Evolutionary conservation across 2,113 vertebrate species (phyloP).

Genomic region (Phylloscopus trochilus): DNA sequence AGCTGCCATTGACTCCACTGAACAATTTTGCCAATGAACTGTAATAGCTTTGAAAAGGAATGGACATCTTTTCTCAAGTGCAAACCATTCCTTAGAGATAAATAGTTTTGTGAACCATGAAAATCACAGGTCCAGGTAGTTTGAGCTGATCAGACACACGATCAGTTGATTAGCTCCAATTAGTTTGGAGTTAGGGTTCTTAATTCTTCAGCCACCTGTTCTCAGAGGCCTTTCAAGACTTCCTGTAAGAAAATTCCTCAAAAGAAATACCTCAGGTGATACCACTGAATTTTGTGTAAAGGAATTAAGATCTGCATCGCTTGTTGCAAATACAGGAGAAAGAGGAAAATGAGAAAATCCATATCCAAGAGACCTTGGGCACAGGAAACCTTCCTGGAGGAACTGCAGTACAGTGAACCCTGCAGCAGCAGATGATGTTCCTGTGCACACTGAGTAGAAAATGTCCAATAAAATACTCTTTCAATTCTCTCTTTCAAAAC

Average conservation of each 20-base stretch:
- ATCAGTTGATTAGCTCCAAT: slow-evolving; percentile 28
- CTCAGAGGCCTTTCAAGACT: not conserved
- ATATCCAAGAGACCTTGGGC: not conserved
- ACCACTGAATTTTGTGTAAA: not conserved
- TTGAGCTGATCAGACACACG: not conserved
- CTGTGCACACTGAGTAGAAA: not conserved
- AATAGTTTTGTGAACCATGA: not conserved
- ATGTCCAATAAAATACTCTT: not conserved
- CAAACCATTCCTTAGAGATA: not conserved
- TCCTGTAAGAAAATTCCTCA: not conserved
- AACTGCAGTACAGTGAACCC: not conserved
- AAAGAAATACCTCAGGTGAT: not conserved
- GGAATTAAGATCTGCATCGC: not conserved
- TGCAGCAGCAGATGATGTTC: not conserved
- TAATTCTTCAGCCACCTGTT: slow-evolving; percentile 25
- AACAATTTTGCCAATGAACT: not conserved
- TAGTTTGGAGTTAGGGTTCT: slow-evolving; percentile 18
- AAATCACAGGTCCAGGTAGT: not conserved
- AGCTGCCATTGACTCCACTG: not conserved
- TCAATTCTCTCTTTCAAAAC: too few relatives aligned
- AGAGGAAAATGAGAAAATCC: not conserved
- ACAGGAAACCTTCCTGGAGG: not conserved
- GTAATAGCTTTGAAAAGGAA: not conserved
- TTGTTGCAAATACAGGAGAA: not conserved
- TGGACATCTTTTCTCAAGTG: not conserved